Conservation (phyloP, 2,797 vertebrate species). For the Kryptopterus vitreolus region DNA sequence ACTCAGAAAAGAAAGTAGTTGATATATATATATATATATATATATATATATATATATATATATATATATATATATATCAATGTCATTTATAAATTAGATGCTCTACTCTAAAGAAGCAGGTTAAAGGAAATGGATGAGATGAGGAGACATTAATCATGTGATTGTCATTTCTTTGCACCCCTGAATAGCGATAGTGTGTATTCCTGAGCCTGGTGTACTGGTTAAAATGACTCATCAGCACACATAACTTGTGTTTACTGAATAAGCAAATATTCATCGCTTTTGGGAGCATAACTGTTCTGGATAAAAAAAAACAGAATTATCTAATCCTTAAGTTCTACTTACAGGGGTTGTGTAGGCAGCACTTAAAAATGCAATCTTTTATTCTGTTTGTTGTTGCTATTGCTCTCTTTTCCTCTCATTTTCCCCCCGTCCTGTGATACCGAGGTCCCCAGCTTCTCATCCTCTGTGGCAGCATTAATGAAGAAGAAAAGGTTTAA, state of each 20-base stretch:
- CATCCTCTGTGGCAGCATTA: constrained; percentile 39
- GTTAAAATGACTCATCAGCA: not conserved
- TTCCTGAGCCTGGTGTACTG: not conserved
- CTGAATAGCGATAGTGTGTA: not conserved
- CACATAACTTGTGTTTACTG: not conserved
- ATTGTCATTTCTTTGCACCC: not conserved
- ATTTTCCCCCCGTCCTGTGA: not conserved
- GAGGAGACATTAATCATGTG: not conserved
- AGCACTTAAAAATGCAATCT: not conserved
- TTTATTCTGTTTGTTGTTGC: not conserved
- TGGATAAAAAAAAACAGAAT: not conserved
- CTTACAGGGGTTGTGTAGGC: not conserved
- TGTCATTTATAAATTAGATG: constrained; percentile 1
- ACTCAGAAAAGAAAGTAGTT: constrained; percentile 37
- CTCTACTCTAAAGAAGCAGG: not conserved
- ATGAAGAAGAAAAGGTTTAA: constrained; percentile 47
- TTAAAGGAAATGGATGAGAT: not conserved
- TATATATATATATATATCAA: too few species aligned
- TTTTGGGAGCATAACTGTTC: not conserved
- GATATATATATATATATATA: too few species aligned
- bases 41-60: too few species aligned
- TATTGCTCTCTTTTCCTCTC: not conserved
- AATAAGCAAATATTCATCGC: not conserved
- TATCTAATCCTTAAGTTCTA: not conserved
- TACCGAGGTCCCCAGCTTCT: constrained; percentile 18